Evolutionary conservation across 2,797 vertebrate genomes (phyloP).

Genomic region (Clarias fuscus): DNA sequence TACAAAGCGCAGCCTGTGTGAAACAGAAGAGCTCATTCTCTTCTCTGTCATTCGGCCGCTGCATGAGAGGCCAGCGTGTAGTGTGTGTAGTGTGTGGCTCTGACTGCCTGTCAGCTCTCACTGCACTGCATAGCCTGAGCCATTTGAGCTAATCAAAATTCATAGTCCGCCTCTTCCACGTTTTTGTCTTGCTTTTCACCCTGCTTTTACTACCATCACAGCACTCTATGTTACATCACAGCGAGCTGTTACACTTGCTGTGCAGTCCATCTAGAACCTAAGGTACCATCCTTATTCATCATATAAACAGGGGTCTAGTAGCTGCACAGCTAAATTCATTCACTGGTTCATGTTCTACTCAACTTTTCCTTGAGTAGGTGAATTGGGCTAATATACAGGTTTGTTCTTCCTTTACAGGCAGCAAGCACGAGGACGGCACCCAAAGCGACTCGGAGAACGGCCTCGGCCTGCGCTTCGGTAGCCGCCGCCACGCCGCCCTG

Average conservation of each 20-base stretch:
- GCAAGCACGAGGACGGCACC: conserved; percentile 96
- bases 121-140: conserved; percentile 50
- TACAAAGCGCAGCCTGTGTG: conserved; percentile 70
- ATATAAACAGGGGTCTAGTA: not conserved
- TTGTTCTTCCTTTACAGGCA: conserved; percentile 72
- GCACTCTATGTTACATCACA: too few species aligned
- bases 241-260: not conserved
- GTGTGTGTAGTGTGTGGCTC: conserved; percentile 25
- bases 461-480: conserved; percentile 82
- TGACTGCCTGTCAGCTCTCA: conserved; percentile 50
- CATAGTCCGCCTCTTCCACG: conserved; percentile 50
- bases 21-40: conserved; percentile 60
- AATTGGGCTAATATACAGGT: not conserved
- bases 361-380: not conserved
- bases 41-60: conserved; percentile 69
- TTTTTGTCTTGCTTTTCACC: conserved; percentile 27
- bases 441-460: conserved; percentile 97
- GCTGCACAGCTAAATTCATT: not conserved
- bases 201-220: conserved; percentile 27
- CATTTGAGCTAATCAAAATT: conserved; percentile 38
- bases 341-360: not conserved
- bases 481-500: conserved; percentile 80
- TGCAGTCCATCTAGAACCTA: conserved; percentile 15
- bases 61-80: conserved; percentile 62
- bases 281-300: not conserved